Percentiles rank a stretch among this genome's conserved stretches.
Conservation (phyloP, 2,888 invertebrate genomes). For the Nebria salina region DNA sequence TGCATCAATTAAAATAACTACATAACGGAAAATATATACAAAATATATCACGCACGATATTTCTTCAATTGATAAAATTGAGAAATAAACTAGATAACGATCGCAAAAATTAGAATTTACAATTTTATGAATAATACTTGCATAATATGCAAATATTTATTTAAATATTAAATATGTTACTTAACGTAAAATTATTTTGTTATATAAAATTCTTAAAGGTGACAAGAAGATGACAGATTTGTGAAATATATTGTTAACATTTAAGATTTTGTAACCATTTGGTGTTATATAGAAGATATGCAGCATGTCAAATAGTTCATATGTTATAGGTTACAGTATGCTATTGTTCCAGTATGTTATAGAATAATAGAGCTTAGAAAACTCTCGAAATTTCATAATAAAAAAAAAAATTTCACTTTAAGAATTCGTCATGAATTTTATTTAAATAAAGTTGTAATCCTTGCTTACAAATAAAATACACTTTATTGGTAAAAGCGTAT, state of each 20-base stretch:
- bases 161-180: neutral
- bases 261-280: neutral
- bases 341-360: too few species aligned
- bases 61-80: neutral
- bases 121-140: neutral
- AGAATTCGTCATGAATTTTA: too few species aligned
- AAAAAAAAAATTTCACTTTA: too few species aligned
- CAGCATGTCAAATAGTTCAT: slow-evolving; percentile 14
- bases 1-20: too few species aligned
- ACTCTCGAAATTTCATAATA: too few species aligned
- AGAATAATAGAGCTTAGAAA: too few species aligned
- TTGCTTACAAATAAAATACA: too few species aligned
- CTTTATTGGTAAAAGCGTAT: too few species aligned
- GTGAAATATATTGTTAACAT: neutral
- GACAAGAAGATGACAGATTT: neutral
- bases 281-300: neutral
- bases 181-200: neutral
- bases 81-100: neutral
- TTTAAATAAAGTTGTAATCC: too few species aligned
- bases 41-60: too few species aligned
- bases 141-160: neutral
- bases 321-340: neutral
- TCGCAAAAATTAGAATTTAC: neutral
- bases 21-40: too few species aligned
- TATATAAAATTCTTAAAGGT: neutral